Evolutionary conservation across 64 coral and sea anemone genomes (phyloP).

Genomic region (Actinia tenebrosa): DNA sequence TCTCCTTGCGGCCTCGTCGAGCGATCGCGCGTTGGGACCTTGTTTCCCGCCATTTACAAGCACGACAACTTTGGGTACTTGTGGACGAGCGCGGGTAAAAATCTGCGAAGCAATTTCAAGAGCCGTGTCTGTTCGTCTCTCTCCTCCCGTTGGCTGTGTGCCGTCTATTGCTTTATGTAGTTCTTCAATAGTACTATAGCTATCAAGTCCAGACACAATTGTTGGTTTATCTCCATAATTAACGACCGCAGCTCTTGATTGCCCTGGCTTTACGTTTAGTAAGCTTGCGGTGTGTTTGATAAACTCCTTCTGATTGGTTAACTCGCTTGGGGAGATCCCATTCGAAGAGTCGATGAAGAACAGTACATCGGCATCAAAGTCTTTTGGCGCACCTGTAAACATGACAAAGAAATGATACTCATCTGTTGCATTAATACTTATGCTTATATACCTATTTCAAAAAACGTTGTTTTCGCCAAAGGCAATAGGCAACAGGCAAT

Average conservation of each 20-base stretch:
- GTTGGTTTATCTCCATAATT: conserved; percentile 38
- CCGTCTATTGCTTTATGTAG: conserved; percentile 18
- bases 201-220: conserved; percentile 11
- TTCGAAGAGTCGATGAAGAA: conserved; percentile 50
- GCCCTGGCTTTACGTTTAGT: conserved; percentile 27
- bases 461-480: no score
- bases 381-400: conserved; percentile 21
- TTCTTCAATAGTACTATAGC: neutral
- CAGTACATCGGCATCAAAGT: conserved; percentile 46
- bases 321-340: conserved; percentile 1
- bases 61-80: conserved; percentile 32
- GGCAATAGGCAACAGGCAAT: no score
- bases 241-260: conserved; percentile 43
- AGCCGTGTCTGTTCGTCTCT: conserved; percentile 29
- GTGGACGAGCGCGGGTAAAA: neutral
- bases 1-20: neutral
- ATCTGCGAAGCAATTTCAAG: conserved; percentile 14
- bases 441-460: no score
- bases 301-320: conserved; percentile 32
- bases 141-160: conserved; percentile 15
- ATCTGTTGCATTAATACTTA: neutral
- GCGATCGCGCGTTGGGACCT: neutral
- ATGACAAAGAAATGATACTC: neutral
- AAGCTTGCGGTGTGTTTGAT: conserved; percentile 36
- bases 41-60: conserved; percentile 32